phyloP scores from a whole-genome alignment of 2,113 vertebrate species.

The Urocynchramus pylzowi region DNA sequence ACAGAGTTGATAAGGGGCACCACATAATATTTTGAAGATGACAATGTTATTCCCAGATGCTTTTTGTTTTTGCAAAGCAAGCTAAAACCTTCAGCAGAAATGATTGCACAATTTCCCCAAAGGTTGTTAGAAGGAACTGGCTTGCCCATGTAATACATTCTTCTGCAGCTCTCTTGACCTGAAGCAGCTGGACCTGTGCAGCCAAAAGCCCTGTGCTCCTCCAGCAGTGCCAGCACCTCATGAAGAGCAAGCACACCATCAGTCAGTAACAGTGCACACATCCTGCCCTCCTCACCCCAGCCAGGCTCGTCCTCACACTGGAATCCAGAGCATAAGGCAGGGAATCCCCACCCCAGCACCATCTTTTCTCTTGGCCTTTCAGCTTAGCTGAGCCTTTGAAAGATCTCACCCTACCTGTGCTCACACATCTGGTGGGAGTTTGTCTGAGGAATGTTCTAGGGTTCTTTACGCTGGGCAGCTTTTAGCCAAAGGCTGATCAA shows the following conservation, averaged over 20 bases:
- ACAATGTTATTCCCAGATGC: neutral
- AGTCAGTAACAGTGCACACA: accelerated
- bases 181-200: neutral
- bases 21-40: neutral
- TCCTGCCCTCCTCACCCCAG: neutral
- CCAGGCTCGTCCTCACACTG: neutral
- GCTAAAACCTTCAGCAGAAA: neutral
- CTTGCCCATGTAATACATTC: neutral
- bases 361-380: neutral
- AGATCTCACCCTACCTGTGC: accelerated
- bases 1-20: neutral
- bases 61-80: neutral
- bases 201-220: neutral
- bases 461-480: neutral
- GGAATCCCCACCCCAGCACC: neutral
- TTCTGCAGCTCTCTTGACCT: neutral
- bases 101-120: neutral
- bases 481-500: neutral
- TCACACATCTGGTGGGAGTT: neutral
- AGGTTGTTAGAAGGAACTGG: neutral
- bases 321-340: neutral
- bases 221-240: neutral
- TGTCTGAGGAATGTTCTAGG: neutral
- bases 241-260: neutral
- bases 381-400: neutral